A percentile compares a stretch with the other conserved stretches of the same genome.
Conservation (phyloP, 2,888 invertebrate species). For the Acronicta leporina region DNA sequence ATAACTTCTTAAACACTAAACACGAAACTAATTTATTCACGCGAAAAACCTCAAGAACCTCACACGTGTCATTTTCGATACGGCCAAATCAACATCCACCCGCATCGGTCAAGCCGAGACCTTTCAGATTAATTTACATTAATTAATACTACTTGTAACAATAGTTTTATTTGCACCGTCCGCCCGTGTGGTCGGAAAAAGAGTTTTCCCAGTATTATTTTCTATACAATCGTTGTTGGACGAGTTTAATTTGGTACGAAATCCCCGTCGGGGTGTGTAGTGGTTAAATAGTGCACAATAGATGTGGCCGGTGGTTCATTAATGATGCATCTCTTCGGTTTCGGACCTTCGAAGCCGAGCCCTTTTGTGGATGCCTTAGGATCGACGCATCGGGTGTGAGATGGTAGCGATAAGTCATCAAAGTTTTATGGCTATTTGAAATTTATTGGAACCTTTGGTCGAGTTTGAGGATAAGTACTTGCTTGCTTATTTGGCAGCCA, state of each 20-base stretch:
- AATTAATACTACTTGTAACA: conserved; percentile 78
- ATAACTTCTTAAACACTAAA: conserved; percentile 4
- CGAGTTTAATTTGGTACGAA: conserved; percentile 75
- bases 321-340: conserved; percentile 80
- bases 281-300: conserved; percentile 87
- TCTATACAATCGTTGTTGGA: conserved; percentile 76
- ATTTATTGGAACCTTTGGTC: conserved; percentile 27
- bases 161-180: conserved; percentile 81
- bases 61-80: conserved; percentile 47
- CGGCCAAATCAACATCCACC: conserved; percentile 45
- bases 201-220: conserved; percentile 78
- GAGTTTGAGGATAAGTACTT: not conserved
- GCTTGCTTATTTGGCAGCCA: too few species aligned
- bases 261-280: conserved; percentile 71
- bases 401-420: conserved; percentile 37
- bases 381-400: conserved; percentile 62
- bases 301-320: conserved; percentile 79
- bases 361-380: conserved; percentile 74
- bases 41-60: conserved; percentile 23
- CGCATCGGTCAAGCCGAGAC: conserved; percentile 58
- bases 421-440: conserved; percentile 30
- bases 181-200: conserved; percentile 71
- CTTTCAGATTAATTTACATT: conserved; percentile 74
- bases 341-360: conserved; percentile 71
- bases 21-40: conserved; percentile 11